Conservation (phyloP, 2,797 vertebrate genomes). For the Margarornis squamiger region DNA sequence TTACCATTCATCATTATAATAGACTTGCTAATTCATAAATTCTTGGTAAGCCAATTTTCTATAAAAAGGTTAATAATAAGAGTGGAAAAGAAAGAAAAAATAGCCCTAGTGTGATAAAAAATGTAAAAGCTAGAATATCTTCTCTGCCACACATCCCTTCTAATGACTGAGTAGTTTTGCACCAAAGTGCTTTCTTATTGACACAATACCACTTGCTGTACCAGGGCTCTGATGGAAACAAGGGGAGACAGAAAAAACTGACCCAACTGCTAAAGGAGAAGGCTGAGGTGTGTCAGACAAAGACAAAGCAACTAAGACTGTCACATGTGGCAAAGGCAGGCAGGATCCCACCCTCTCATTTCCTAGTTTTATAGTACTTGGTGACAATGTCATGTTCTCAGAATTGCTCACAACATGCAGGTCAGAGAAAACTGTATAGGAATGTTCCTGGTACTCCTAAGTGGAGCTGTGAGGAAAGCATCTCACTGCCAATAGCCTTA, state of each 20-base stretch:
- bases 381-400: not conserved
- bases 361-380: not conserved
- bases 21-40: conserved; percentile 83
- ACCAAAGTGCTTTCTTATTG: conserved; percentile 64
- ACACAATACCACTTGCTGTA: not conserved
- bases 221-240: not conserved
- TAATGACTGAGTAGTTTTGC: conserved; percentile 64
- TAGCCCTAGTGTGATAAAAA: conserved; percentile 74
- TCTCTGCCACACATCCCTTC: conserved; percentile 52
- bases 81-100: conserved; percentile 74
- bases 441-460: not conserved
- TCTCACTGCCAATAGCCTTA: not conserved
- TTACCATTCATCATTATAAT: conserved; percentile 83
- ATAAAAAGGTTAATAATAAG: conserved; percentile 81
- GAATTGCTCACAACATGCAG: not conserved
- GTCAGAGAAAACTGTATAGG: not conserved
- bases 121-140: conserved; percentile 76
- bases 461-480: not conserved
- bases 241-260: not conserved
- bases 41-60: conserved; percentile 82
- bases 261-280: not conserved
- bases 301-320: not conserved
- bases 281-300: not conserved
- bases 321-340: not conserved
- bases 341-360: not conserved